A percentile compares a stretch with the other conserved stretches of the same genome.
Evolutionary conservation across 64 coral and sea anemone genomes (phyloP).

Genomic region (Pachyseris speciosa): DNA sequence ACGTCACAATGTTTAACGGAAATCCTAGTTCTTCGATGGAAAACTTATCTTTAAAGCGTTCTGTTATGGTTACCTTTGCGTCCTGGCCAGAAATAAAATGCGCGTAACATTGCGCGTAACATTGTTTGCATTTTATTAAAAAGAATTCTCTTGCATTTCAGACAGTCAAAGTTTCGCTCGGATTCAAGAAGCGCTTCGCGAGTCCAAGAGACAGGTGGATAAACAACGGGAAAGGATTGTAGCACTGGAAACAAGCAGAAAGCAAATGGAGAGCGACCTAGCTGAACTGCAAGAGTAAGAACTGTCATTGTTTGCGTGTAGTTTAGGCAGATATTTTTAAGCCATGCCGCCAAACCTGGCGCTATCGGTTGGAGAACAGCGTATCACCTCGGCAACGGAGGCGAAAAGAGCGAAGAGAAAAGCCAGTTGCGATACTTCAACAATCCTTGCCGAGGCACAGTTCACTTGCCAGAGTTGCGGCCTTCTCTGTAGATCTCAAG

Average conservation of each 20-base stretch:
- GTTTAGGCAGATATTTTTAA: no score
- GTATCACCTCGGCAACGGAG: no score
- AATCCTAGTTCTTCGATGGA: background rate
- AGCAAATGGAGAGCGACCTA: slow-evolving; percentile 83
- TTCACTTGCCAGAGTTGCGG: no score
- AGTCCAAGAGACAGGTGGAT: slow-evolving; percentile 89
- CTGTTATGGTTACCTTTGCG: background rate
- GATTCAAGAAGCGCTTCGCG: slow-evolving; percentile 82
- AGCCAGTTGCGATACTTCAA: no score
- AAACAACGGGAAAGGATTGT: slow-evolving; percentile 83
- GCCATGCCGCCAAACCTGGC: no score
- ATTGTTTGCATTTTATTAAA: background rate
- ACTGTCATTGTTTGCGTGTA: background rate
- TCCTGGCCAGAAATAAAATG: background rate
- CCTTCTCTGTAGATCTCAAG: no score
- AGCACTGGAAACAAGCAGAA: slow-evolving; percentile 76
- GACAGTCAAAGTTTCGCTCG: slow-evolving; percentile 70
- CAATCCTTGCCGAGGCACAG: no score
- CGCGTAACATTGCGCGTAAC: no score
- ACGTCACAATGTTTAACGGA: background rate
- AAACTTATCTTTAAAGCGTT: background rate
- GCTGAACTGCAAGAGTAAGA: slow-evolving; percentile 91
- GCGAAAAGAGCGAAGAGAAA: no score
- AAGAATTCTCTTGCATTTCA: background rate
- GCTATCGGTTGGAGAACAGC: no score